Evolutionary conservation across 2,888 invertebrate genomes (phyloP), one percentile per base, ranked within the genome.

Genomic region (Leucania comma): DNA sequence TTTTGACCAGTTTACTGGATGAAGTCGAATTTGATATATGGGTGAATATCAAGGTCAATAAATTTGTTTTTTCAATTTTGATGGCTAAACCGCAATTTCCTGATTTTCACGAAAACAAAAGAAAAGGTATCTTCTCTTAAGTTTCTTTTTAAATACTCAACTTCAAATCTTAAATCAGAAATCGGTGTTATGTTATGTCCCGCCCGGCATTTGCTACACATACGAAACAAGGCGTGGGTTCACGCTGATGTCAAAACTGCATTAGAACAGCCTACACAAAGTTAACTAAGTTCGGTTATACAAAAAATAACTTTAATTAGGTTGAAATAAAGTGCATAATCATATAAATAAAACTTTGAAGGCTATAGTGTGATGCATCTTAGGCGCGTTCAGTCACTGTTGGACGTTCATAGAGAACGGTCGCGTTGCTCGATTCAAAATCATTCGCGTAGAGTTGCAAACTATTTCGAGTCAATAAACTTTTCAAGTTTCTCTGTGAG

Each of bases 331-430:
- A 89, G 88, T 85, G 69, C 80, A 89, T 72, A 87, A 90, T 91
- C 70, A 86, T 72, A 63, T 79, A 85, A 80, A 77, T 51, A 76
- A 70, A 77, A 82, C 38, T 78, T 72, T 77, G 86, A 88, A 85
- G 87, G 86, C 86, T 88, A 87, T 84, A 78, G 78, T 84, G 80
- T 83, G 86, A 86, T 89, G 89, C 89, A 90, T 88, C 89, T 84
- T 83, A 83, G 67, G 79, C 82, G 78, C 86, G 87, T 90, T 90
- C 91, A 95, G 95, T 95, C 85, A 85, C 87, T 89, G 85, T 83
- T 83, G 85, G 80, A 84, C 85, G 84, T 81, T 84, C 76, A 85
- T 53, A 73, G 62, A 46, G 81, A 54, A 78, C 86, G 87, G 90
- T 86, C 92, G 95, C 86, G 79, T 88, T 81, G 72, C 62, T 72